Evolutionary conservation across 2,113 vertebrate genomes (phyloP).

Genomic region (Loxodonta africana): DNA sequence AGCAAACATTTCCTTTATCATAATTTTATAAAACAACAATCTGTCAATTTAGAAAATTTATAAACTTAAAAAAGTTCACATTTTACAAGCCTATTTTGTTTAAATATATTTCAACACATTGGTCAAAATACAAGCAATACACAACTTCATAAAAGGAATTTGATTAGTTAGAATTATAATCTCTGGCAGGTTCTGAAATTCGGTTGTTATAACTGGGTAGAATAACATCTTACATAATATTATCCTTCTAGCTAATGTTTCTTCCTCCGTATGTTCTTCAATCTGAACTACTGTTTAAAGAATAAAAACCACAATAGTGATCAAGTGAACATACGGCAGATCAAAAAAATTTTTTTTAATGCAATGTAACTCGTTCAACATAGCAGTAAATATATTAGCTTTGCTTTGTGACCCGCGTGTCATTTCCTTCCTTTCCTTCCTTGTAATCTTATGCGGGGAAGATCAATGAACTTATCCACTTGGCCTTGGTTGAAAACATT

Average conservation of each 20-base stretch:
- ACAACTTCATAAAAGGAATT: background rate
- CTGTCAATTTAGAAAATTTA: conserved; percentile 2
- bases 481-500: conserved; percentile 30
- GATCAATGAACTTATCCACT: conserved; percentile 3
- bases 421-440: background rate
- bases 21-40: background rate
- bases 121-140: background rate
- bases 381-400: background rate
- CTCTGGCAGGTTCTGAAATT: conserved; percentile 35
- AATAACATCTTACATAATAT: background rate
- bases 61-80: background rate
- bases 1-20: background rate
- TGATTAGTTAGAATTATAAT: conserved; percentile 9
- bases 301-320: background rate
- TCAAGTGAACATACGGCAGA: background rate
- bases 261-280: background rate
- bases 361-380: background rate
- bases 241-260: background rate
- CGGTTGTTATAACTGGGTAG: background rate
- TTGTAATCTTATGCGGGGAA: background rate
- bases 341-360: background rate
- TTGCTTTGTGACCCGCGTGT: background rate
- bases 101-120: conserved; percentile 8
- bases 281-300: background rate
- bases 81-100: background rate